Percentiles rank a stretch among this genome's conserved stretches.
These are phyloP conservation scores for Chydorus sphaericus DNA, from an alignment of 2,888 invertebrate species.

Conservation along the genomic window DNA sequence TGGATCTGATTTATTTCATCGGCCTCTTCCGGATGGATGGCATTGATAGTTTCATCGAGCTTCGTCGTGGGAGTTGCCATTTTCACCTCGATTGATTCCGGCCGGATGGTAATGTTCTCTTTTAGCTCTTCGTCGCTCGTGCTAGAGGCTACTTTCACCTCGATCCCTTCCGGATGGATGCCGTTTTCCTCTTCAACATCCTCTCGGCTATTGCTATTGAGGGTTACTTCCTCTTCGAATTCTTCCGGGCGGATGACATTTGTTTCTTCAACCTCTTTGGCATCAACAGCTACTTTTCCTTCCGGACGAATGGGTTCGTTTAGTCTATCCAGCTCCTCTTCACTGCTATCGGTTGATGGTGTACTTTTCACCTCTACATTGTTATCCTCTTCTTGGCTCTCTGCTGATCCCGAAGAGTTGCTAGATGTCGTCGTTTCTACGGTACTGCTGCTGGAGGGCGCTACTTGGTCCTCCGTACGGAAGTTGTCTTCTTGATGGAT, in stretches of 20 bases:
- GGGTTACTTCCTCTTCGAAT: not conserved
- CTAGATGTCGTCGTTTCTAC: too few relatives aligned
- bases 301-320: too few relatives aligned
- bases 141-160: not conserved
- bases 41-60: not conserved
- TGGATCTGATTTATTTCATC: too few relatives aligned
- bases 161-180: not conserved
- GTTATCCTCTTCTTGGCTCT: too few relatives aligned
- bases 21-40: too few relatives aligned
- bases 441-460: too few relatives aligned
- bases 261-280: not conserved
- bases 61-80: not conserved
- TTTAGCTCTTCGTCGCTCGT: not conserved
- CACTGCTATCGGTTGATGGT: not conserved
- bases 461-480: too few relatives aligned
- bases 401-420: too few relatives aligned
- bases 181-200: not conserved
- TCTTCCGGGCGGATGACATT: not conserved
- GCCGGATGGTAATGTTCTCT: not conserved
- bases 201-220: not conserved
- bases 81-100: not conserved
- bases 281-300: not conserved
- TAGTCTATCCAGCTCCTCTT: too few relatives aligned
- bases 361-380: not conserved
- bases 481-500: too few relatives aligned